Evolutionary conservation across 1,140 invertebrate genomes (phyloP).

Genomic region (Ceratina japonica): DNA sequence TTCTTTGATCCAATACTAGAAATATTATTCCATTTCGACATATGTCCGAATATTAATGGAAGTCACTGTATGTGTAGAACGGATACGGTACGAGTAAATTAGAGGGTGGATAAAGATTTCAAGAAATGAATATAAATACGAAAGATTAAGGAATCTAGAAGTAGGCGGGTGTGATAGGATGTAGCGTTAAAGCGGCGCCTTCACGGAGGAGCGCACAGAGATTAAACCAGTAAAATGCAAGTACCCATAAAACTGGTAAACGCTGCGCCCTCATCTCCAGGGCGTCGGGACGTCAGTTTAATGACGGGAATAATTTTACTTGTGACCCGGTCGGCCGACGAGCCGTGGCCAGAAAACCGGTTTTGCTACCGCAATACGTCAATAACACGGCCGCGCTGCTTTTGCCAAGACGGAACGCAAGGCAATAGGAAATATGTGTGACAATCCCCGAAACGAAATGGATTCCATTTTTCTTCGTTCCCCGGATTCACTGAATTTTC

Average conservation of each 20-base stretch:
- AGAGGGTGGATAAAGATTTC: constrained; percentile 28
- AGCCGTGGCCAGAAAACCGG: constrained; percentile 52
- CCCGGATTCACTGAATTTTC: no score
- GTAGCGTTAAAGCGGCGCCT: background rate
- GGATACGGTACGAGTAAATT: constrained; percentile 15
- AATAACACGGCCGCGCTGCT: constrained; percentile 44
- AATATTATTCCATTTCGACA: no score
- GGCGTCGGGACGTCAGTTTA: constrained; percentile 64
- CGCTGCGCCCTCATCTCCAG: constrained; percentile 61
- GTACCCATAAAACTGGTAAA: constrained; percentile 66
- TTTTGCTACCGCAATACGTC: constrained; percentile 66
- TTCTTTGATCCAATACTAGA: no score
- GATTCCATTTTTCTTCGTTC: background rate
- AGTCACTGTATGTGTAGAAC: background rate
- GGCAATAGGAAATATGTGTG: constrained; percentile 19
- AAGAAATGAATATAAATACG: constrained; percentile 29
- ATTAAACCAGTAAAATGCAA: constrained; percentile 69
- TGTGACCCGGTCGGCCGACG: constrained; percentile 53
- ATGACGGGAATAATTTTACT: constrained; percentile 66
- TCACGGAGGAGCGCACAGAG: constrained; percentile 46
- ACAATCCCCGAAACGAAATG: background rate
- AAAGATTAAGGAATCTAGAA: constrained; percentile 16
- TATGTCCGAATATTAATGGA: no score
- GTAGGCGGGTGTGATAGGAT: constrained; percentile 21
- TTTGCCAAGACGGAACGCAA: constrained; percentile 18